Evolutionary conservation across 2,888 invertebrate genomes (phyloP).

Genomic region (Drosophila formosana): DNA sequence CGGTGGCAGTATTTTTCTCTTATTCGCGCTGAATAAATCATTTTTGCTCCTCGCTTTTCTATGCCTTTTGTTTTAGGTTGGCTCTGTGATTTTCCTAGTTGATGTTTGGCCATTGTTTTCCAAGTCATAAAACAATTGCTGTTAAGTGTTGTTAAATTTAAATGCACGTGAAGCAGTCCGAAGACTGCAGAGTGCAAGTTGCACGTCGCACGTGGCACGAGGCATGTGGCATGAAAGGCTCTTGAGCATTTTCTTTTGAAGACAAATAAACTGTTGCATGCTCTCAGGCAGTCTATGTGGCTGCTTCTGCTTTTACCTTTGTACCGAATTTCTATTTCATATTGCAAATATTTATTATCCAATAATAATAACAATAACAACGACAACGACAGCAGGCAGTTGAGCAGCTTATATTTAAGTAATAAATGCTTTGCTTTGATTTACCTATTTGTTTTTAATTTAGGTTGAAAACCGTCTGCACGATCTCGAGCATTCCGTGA

Average conservation of each 20-base stretch:
- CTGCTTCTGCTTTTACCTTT: neutral
- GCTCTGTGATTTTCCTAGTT: slow-evolving; percentile 48
- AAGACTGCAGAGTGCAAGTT: slow-evolving; percentile 13
- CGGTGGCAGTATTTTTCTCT: slow-evolving; percentile 9
- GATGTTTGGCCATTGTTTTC: slow-evolving; percentile 24
- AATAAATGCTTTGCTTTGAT: slow-evolving; percentile 3
- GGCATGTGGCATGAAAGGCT: slow-evolving; percentile 33
- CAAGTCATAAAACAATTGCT: slow-evolving; percentile 75
- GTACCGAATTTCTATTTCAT: neutral
- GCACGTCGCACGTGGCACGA: slow-evolving; percentile 8
- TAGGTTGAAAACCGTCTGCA: neutral
- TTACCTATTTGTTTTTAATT: neutral
- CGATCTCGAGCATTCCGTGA: neutral
- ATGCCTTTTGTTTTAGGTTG: slow-evolving; percentile 49
- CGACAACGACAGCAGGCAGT: neutral
- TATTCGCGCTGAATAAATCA: slow-evolving; percentile 72
- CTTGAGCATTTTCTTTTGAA: slow-evolving; percentile 7
- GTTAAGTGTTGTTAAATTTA: slow-evolving; percentile 73
- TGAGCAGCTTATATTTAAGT: slow-evolving; percentile 11
- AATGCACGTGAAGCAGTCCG: slow-evolving; percentile 49
- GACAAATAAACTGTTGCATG: slow-evolving; percentile 52
- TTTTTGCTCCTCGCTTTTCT: slow-evolving; percentile 39
- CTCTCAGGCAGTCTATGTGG: slow-evolving; percentile 21
- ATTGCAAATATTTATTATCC: slow-evolving; percentile 19
- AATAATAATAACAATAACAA: neutral